Evolutionary conservation across 1,140 invertebrate genomes (phyloP).

Genomic region (Lepidurus apus): DNA sequence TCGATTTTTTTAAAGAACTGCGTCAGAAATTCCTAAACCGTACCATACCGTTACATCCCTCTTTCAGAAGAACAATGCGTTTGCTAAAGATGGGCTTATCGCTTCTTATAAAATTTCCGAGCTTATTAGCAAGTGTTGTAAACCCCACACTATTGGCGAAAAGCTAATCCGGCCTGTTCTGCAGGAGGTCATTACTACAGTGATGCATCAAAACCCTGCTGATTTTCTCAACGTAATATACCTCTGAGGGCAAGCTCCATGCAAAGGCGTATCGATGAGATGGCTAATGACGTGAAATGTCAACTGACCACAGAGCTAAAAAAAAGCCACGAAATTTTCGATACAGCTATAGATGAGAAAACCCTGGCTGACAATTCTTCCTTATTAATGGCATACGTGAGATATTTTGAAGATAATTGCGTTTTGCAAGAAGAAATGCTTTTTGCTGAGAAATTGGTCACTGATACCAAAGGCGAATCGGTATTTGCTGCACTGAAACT

Average conservation of each 20-base stretch:
- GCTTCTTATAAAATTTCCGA: too few relatives aligned
- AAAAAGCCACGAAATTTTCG: background rate
- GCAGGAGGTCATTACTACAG: constrained; percentile 31
- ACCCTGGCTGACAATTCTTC: background rate
- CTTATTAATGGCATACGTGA: background rate
- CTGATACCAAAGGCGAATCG: background rate
- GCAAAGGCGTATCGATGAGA: constrained; percentile 4
- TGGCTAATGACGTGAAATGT: background rate
- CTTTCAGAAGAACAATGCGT: background rate
- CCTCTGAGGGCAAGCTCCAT: background rate
- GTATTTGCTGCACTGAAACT: constrained; percentile 5
- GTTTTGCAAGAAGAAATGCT: background rate
- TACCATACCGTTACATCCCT: constrained; percentile 18
- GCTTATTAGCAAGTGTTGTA: background rate
- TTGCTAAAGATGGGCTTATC: background rate
- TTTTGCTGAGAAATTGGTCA: background rate
- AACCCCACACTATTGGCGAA: constrained; percentile 27
- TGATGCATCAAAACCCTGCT: background rate
- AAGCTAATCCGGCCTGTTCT: constrained; percentile 4
- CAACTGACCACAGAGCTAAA: background rate
- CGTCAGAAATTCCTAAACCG: constrained; percentile 28
- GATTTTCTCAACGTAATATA: background rate
- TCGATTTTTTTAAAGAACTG: constrained; percentile 32
- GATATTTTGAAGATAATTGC: background rate
- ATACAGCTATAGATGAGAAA: background rate